Conservation (phyloP, 1,140 invertebrate genomes). For the Ips typographus region DNA sequence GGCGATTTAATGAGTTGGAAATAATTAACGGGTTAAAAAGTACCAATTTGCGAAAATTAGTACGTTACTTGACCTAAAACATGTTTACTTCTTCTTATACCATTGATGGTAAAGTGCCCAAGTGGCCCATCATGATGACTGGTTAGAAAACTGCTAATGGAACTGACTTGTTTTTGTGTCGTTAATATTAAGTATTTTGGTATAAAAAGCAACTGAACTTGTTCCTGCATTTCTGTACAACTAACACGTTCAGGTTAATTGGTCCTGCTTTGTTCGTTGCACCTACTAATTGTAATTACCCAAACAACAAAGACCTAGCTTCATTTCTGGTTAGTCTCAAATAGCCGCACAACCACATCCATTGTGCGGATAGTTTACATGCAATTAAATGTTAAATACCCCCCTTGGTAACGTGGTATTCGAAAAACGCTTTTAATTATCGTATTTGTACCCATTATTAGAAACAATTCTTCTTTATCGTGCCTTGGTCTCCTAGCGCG, state of each 20-base stretch:
- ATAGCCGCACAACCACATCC: not conserved
- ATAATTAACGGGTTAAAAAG: constrained; percentile 2
- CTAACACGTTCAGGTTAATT: not conserved
- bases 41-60: not conserved
- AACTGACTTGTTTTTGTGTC: not conserved
- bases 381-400: constrained; percentile 1
- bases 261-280: not conserved
- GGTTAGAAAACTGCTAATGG: not conserved
- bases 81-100: not conserved
- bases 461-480: too few species aligned
- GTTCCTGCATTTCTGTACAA: not conserved
- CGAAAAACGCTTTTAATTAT: not conserved
- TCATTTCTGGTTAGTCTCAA: not conserved
- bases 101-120: not conserved
- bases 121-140: not conserved
- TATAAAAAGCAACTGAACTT: too few species aligned
- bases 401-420: not conserved
- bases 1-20: not conserved
- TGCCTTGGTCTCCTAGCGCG: too few species aligned
- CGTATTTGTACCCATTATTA: not conserved
- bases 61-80: not conserved
- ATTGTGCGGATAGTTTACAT: not conserved
- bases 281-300: not conserved
- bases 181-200: not conserved
- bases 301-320: not conserved